A percentile compares a stretch with the other conserved stretches of the same genome.
Conservation (phyloP, 1,140 invertebrate genomes). For the Rhagoletis pomonella region DNA sequence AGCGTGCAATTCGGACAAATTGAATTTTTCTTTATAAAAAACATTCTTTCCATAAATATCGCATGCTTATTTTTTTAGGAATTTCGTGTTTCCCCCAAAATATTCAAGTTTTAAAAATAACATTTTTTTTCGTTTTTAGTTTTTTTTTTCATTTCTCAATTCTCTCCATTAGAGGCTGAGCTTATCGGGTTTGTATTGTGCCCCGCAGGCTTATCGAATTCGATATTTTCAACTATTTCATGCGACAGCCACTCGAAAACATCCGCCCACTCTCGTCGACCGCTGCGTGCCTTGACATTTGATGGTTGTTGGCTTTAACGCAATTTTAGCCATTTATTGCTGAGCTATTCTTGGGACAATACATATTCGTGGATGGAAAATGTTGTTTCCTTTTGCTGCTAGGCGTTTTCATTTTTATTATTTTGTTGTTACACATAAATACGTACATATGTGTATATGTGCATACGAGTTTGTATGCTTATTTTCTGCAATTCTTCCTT, state of each 20-base stretch:
- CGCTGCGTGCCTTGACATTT: conserved; percentile 12
- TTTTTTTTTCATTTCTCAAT: not conserved
- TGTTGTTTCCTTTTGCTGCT: not conserved
- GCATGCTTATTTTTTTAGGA: too few species aligned
- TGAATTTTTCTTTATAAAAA: conserved; percentile 1
- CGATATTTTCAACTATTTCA: conserved; percentile 31
- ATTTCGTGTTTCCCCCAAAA: too few species aligned
- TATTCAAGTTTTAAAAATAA: not conserved
- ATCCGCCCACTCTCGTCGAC: not conserved
- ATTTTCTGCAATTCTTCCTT: not conserved
- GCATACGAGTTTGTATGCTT: not conserved
- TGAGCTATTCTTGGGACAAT: not conserved
- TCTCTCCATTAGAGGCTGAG: not conserved
- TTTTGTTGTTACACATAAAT: not conserved
- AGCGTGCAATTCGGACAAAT: not conserved
- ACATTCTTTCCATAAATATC: not conserved
- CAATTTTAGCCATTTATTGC: conserved; percentile 2
- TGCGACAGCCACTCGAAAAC: not conserved
- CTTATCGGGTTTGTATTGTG: not conserved
- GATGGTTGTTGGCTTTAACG: conserved; percentile 7
- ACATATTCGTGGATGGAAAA: not conserved
- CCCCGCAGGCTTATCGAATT: conserved; percentile 7
- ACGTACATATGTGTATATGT: not conserved
- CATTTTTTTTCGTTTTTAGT: not conserved
- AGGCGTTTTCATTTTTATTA: conserved; percentile 23